phyloP scores from a whole-genome alignment of 2,797 vertebrate genomes.

The Erithacus rubecula region DNA sequence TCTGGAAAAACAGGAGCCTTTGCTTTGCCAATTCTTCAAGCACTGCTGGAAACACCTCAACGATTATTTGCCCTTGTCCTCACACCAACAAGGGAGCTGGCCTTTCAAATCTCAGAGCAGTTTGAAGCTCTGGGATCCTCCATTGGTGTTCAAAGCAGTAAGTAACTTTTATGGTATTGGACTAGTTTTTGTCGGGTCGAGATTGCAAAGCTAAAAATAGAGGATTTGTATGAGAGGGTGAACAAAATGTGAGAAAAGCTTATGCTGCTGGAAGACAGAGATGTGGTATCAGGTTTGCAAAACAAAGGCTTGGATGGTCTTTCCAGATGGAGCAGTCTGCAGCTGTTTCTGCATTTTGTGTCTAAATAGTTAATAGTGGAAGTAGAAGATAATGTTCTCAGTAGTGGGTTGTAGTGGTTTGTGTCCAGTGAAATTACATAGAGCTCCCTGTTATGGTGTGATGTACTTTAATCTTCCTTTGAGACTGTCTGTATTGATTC shows the following conservation, averaged over 20 bases:
- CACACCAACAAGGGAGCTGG: conserved; percentile 93
- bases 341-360: not conserved
- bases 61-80: conserved; percentile 93
- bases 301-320: not conserved
- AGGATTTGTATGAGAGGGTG: not conserved
- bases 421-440: not conserved
- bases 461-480: not conserved
- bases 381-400: not conserved
- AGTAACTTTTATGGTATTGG: conserved; percentile 11
- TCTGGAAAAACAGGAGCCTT: conserved; percentile 98
- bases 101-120: conserved; percentile 97
- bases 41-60: conserved; percentile 86
- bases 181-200: not conserved
- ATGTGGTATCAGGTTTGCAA: not conserved
- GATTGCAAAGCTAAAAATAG: not conserved
- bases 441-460: not conserved
- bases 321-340: not conserved
- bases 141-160: conserved; percentile 92
- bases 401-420: not conserved
- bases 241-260: not conserved
- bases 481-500: not conserved
- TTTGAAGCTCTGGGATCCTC: conserved; percentile 97
- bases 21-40: conserved; percentile 93
- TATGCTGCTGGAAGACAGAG: not conserved
- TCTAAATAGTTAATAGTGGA: not conserved